Percentiles rank a stretch among this genome's conserved stretches.
Evolutionary conservation across 53 echinoderm and acorn worm genomes (phyloP).

Genomic region (Glandiceps talaboti): DNA sequence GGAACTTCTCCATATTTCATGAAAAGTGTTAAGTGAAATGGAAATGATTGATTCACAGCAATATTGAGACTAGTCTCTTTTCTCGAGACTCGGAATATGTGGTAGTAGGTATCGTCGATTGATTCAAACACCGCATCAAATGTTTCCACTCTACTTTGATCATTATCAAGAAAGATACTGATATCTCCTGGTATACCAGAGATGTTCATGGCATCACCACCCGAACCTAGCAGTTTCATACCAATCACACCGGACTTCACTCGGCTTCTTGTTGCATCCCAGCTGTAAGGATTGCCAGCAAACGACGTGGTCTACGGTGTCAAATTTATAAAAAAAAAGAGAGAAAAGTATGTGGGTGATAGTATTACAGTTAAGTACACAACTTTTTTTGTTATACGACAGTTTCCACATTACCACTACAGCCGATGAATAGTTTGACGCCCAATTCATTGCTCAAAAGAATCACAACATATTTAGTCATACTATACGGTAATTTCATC

Average conservation of each 20-base stretch:
- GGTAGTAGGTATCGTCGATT: slow-evolving; percentile 4
- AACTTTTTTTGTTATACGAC: too few relatives aligned
- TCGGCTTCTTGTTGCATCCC: slow-evolving; percentile 9
- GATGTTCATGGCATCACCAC: slow-evolving; percentile 6
- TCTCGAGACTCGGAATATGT: background rate
- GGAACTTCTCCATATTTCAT: slow-evolving; percentile 1
- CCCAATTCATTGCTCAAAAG: too few relatives aligned
- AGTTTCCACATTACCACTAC: too few relatives aligned
- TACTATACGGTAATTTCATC: too few relatives aligned
- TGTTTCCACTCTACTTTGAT: background rate
- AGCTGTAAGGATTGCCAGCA: slow-evolving; percentile 36
- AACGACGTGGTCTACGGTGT: slow-evolving; percentile 19
- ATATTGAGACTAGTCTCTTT: background rate
- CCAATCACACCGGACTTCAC: slow-evolving; percentile 26
- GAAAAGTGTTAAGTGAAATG: slow-evolving; percentile 2
- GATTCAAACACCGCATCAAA: background rate
- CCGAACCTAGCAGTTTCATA: slow-evolving; percentile 17
- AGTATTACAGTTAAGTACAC: too few relatives aligned
- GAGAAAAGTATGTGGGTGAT: too few relatives aligned
- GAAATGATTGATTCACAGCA: background rate
- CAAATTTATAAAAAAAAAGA: too few relatives aligned
- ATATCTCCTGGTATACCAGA: slow-evolving; percentile 21
- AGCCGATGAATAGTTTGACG: too few relatives aligned
- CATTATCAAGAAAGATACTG: slow-evolving; percentile 15
- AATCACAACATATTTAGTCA: too few relatives aligned